Evolutionary conservation across 2,113 vertebrate genomes (phyloP), one percentile per base, ranked within the genome.

Genomic region (Copsychus sechellarum): DNA sequence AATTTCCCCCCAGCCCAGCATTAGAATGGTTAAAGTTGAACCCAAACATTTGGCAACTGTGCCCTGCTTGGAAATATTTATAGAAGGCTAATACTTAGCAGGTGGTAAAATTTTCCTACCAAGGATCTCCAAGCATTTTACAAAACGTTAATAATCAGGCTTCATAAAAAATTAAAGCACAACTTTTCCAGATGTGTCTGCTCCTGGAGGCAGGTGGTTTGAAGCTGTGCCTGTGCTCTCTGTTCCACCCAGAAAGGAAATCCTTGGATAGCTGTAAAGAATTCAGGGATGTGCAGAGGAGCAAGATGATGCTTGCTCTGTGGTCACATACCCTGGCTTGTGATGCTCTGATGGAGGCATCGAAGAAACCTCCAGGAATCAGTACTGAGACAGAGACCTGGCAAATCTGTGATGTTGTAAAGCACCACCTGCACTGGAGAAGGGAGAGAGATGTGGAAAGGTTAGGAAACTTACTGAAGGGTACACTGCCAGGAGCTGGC

Each of bases 71-170:
- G 64, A 94, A 96, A 48, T 88, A 88, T 90, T 96, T 96, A 83
- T 73, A 83, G 67, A 81, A 81, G n/a, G 21, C 78, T 80, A 77
- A 95, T 89, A 66, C 47, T 66, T 88, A 91, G 50, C 66, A 86
- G 64, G 85, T 91, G 92, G 76, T 77, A 95, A 94, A 69, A 88
- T 90, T 93, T 94, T 96, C 92, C 93, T 91, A 70, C 58, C 38
- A 64, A 82, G 40, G 43, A 58, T 93, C 67, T 71, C 81, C 61
- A 66, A 88, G 43, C 36, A 88, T 96, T 95, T 85, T 87, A 85
- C 45, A 87, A 85, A 95, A 92, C 0, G 0, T 85, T 93, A 83
- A 86, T 88, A 78, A 82, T 66, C 50, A 90, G 70, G 51, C 81
- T 88, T 86, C 67, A 80, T 66, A 64, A 93, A 91, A 84, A 81